Conservation (phyloP, 2,113 vertebrate species). For the Cebus imitator region DNA sequence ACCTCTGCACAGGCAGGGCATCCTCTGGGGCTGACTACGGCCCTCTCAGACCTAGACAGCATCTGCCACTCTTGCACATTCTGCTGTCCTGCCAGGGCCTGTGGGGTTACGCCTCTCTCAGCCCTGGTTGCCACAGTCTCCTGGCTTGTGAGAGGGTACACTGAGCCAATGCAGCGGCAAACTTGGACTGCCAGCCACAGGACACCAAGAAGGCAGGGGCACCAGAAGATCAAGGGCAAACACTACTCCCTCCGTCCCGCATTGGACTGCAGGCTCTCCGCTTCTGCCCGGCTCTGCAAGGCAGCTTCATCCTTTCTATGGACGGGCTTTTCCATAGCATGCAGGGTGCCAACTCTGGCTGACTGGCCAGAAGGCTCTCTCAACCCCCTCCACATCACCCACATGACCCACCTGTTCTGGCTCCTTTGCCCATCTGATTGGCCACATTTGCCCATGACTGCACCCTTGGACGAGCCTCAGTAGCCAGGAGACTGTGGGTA, state of each 20-base stretch:
- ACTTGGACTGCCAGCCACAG: neutral
- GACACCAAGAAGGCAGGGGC: neutral
- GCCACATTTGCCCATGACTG: neutral
- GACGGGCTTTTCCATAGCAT: neutral
- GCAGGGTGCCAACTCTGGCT: neutral
- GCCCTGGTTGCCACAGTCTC: neutral
- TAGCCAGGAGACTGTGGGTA: neutral
- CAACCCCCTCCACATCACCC: neutral
- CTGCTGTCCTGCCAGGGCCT: rapidly evolving
- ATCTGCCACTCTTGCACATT: neutral
- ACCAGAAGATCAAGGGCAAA: neutral
- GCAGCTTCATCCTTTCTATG: neutral
- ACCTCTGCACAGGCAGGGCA: neutral
- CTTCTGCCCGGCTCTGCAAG: neutral
- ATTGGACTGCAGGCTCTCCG: rapidly evolving
- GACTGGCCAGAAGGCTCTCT: neutral
- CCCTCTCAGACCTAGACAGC: neutral
- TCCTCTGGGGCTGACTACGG: neutral
- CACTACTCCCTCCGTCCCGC: neutral
- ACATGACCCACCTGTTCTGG: too few species aligned
- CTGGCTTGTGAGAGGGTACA: neutral
- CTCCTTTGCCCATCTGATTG: neutral
- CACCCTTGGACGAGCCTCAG: neutral
- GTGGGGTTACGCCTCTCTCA: rapidly evolving
- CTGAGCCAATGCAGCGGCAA: neutral